Evolutionary conservation across 1,140 invertebrate genomes (phyloP), one percentile per base, ranked within the genome.

Genomic region (Bombus haemorrhoidalis): DNA sequence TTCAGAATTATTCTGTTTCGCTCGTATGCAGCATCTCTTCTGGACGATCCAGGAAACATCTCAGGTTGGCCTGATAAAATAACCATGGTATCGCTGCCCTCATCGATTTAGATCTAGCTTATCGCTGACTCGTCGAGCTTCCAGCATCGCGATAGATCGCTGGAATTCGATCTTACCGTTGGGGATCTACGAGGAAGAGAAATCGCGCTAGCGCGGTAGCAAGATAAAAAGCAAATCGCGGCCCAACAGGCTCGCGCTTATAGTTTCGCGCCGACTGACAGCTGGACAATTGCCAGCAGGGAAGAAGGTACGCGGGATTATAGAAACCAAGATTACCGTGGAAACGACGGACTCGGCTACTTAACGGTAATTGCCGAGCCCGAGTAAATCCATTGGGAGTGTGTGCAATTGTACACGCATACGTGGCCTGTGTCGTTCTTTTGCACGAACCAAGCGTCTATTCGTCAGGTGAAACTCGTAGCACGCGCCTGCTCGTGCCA

Each of bases 261-360:
- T 86, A 86, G 71, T 87, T 88, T 87, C 80, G 79, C 79, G 86
- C 71, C 86, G 82, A 76, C 90, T 87, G 90, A 91, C 90, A 89
- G 87, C 90, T 89, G 90, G 90, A 91, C 90, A 91, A 91, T 91
- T 87, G 90, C 89, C 86, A 87, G 86, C 78, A 86, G 80, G 80
- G 83, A 86, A 74, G 78, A 78, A 86, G 82, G 83, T 75, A 59
- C 81, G 81, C 79, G 85, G 75, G 85, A 91, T 91, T 88, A 88
- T 84, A 86, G 89, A 91, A 91, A 88, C 88, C 66, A 75, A 89
- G 90, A 91, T 91, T 91, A 91, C 90, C 88, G 90, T 89, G 90
- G 87, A 91, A 90, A 91, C 87, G 87, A 78, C 76, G 66, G 68
- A 39, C 71, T 89, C 64, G 87, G 78, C 74, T 87, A 87, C 89